Base-by-base conservation (phyloP, 2,888 invertebrate genomes). In the Conops quadrifasciatus region DNA sequence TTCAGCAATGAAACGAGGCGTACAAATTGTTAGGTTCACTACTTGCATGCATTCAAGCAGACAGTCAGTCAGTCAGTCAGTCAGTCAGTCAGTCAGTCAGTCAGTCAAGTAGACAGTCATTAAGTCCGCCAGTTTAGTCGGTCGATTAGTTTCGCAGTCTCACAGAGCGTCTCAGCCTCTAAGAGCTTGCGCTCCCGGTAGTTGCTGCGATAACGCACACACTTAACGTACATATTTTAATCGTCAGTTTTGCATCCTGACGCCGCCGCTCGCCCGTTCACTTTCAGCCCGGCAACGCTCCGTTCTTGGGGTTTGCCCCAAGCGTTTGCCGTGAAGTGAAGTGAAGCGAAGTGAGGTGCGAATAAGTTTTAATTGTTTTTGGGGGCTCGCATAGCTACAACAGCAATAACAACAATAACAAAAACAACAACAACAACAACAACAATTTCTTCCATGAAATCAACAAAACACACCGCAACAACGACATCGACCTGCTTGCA, bases 361-460 rank as follows among this genome's bases (percentile, higher is more conserved):
- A 69, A 71, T 43, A 73, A 73, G 62, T 71, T 73, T 73, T 73
- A 73, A 73, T 73, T 73, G 73, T 73, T 73, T 70, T 68, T 68
- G 36, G 28, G 43, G 67, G 62, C 62, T 51, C 13, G 62, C 51
- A 49, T 68, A 21, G 60, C 68, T 36, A 59, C 49, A 47, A 67
- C 67, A 67, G 11, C 59, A 36, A 36, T 30, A 53, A 56, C 66
- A 11, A 30, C 60, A 60, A 24, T 13, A 51, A 66, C 1, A 21
- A 66, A 24, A 58, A 28, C 56, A 30, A 67, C 26, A 30, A 49
- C 4, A 49, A 64, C 26, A 62, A 43, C 2, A 15, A 16, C 15
- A 16, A 36, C 36, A 63, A 43, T 21, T 30, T 47, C 2, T 16
- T 47, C 63, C 36, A 63, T 36, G 30, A 60, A 15, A 36, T 9